Evolutionary conservation across 2,797 vertebrate species (phyloP), one percentile per base, ranked within the genome.

Genomic region (Morus bassanus): DNA sequence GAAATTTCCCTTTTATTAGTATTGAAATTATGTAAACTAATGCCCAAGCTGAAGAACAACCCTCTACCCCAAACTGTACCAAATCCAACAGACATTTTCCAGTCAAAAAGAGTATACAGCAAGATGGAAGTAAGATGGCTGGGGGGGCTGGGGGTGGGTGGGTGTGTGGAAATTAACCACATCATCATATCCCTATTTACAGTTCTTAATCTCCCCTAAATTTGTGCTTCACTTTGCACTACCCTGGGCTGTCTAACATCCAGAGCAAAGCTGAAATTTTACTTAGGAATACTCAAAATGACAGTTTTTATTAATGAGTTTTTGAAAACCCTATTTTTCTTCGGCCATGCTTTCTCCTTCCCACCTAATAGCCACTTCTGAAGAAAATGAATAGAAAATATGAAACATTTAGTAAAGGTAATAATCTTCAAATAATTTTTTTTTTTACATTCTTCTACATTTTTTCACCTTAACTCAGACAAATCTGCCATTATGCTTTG

Each of bases 131-230:
- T 37, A 60, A 60, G 16, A 60, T 25, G 37, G 37, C 37, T 39
- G 37, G 37, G 37, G 37, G 37, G 37, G 8, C 8, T 11, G 8
- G 2, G 7, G 9, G 0, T 2, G 8, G 8, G 11, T 3, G 2
- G 7, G 2, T 4, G 3, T 3, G 16, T 45, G n/a, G 37, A 39
- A 39, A 39, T 39, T 8, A 45, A 45, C 17, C 18, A 51, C 5
- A 8, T 18, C 23, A 59, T 19, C 2, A 4, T 30, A 74, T 9
- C 19, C 16, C n/a, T 74, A 4, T 18, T 23, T 39, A 24, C 9
- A 60, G 57, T 22, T 54, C 69, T 70, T 75, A 21, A 15, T 37
- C 31, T 11, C n/a, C 21, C 41, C 35, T 18, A 50, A 50, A 64
- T 31, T 21, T 39, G 15, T 22, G 18, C 41, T 60, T 28, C 45